Base-by-base conservation (phyloP, 1,140 invertebrate genomes). In the Lamellibrachia luymesi region DNA sequence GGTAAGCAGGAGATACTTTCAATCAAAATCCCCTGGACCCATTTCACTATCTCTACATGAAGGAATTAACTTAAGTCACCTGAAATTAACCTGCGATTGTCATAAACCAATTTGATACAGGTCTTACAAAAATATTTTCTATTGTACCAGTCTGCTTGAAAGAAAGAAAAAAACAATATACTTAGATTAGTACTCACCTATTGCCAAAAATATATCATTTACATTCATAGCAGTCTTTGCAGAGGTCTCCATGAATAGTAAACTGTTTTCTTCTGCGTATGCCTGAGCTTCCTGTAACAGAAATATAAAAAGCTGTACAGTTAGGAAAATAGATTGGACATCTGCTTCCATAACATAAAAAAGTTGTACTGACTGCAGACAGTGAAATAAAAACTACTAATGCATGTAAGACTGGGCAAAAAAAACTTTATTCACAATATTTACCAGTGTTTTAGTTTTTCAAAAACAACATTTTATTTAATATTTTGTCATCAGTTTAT, bases 191-290 rank as follows among this genome's bases (percentile, higher is more conserved):
- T 94, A 94, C 96, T 97, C 97, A 99, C 98, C 99, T 97, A 99
- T 99, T 96, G 98, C 99, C 97, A 99, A 97, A 97, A 99, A 99
- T 97, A 99, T 99, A 97, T 99, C 99, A 97, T 99, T 99, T 94
- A 99, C 99, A 97, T 99, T 99, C 98, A 99, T 99, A 95, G 99
- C 99, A 94, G 99, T 99, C 97, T 99, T 99, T 94, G 99, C 99
- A 94, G 99, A 99, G 94, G 99, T 99, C 97, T 99, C 99, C 99
- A 99, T 99, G 97, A 99, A 99, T 93, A 99, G 97, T 95, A 99
- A 97, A 94, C 98, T 98, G 97, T 99, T 99, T 97, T 99, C 99
- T 96, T 99, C 99, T 92, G 99, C 99, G 97, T 99, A 99, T 91
- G 98, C 98, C 97, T 99, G 98, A 95, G 99, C 99, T 97, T 99